phyloP scores from a whole-genome alignment of 1,140 invertebrate genomes.

The Penaeus chinensis region DNA sequence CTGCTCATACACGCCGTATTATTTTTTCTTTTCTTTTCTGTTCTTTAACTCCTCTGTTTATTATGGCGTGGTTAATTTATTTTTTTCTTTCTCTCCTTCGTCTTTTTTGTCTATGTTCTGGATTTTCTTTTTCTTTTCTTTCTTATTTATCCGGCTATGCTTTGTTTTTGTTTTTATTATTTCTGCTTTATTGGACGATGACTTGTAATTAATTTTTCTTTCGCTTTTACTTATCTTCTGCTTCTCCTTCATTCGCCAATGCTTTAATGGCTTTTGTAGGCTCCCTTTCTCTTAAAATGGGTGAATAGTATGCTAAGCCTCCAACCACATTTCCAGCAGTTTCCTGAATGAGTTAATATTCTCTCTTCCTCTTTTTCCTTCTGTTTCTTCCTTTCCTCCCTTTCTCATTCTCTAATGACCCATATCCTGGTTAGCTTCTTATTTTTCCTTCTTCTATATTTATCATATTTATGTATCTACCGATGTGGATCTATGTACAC shows the following conservation, averaged over 20 bases:
- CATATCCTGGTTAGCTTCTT: not conserved
- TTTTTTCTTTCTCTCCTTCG: too few species aligned
- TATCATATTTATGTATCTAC: slow-evolving; percentile 2
- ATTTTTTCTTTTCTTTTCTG: too few species aligned
- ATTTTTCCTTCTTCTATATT: not conserved
- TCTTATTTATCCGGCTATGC: too few species aligned
- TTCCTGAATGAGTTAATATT: not conserved
- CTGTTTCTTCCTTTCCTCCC: not conserved
- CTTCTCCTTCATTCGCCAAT: not conserved
- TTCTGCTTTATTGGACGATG: too few species aligned
- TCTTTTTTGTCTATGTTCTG: too few species aligned
- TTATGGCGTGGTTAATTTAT: too few species aligned
- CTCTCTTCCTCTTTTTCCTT: not conserved
- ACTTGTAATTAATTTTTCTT: too few species aligned
- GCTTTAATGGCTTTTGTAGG: not conserved
- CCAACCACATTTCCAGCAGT: not conserved
- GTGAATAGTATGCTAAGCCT: not conserved
- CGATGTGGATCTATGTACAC: not conserved
- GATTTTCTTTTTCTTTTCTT: too few species aligned
- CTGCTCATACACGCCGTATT: too few species aligned
- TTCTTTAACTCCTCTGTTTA: too few species aligned
- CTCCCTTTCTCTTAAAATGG: not conserved
- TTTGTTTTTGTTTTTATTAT: too few species aligned
- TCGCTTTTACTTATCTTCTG: too few species aligned
- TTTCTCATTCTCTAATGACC: not conserved